Evolutionary conservation across 2,113 vertebrate species (phyloP).

Genomic region (Neodontobutis hainanensis): DNA sequence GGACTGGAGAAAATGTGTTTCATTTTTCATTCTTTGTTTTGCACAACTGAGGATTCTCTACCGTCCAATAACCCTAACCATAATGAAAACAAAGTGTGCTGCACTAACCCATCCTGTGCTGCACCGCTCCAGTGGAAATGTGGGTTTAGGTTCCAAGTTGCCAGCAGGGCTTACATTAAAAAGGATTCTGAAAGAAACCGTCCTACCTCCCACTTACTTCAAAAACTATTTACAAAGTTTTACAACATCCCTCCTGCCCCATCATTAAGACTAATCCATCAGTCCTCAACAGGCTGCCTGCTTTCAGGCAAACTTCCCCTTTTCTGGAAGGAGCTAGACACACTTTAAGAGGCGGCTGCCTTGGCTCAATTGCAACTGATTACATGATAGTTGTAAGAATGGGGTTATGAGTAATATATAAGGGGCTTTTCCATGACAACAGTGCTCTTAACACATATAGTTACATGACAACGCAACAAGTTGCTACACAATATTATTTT

Average conservation of each 20-base stretch:
- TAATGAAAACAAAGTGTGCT: background rate
- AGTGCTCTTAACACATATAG: background rate
- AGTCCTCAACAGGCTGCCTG: background rate
- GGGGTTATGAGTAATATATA: background rate
- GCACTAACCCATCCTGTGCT: no score
- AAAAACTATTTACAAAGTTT: constrained; percentile 49
- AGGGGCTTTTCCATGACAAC: background rate
- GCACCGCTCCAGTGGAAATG: constrained; percentile 1
- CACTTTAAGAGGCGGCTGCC: background rate
- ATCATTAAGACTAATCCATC: constrained; percentile 30
- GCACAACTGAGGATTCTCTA: no score
- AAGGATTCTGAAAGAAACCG: no score
- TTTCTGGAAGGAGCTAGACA: background rate
- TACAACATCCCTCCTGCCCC: constrained; percentile 32
- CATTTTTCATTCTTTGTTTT: no score
- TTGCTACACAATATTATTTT: constrained; percentile 7
- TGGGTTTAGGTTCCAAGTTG: background rate
- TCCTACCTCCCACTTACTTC: constrained; percentile 20
- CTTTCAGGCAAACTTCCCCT: background rate
- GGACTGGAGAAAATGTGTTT: no score
- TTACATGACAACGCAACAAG: background rate
- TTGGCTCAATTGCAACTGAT: background rate
- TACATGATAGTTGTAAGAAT: no score
- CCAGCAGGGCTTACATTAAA: constrained; percentile 26
- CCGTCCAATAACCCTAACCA: no score